Percentiles rank a stretch among this genome's conserved stretches.
Conservation (phyloP, 2,888 invertebrate species). For the Orthosia gracilis region DNA sequence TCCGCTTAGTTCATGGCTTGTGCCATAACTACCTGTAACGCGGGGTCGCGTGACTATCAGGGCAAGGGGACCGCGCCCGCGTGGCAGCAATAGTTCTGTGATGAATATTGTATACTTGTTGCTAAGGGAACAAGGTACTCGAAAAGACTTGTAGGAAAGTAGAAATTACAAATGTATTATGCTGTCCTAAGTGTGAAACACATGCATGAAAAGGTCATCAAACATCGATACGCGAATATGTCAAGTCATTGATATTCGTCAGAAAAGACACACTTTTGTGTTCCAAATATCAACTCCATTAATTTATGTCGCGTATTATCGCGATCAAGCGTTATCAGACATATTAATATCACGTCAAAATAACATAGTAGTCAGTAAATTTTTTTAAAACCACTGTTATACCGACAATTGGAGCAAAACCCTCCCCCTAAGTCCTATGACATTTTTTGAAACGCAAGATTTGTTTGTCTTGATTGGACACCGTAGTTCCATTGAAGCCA, state of each 20-base stretch:
- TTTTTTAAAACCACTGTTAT: not conserved
- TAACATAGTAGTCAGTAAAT: not conserved
- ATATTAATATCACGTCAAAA: not conserved
- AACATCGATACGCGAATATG: not conserved
- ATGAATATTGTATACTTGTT: constrained; percentile 50
- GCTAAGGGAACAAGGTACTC: constrained; percentile 7
- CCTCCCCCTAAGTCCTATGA: not conserved
- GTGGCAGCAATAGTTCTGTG: constrained; percentile 27
- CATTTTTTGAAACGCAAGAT: constrained; percentile 15
- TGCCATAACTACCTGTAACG: constrained; percentile 36
- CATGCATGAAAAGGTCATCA: not conserved
- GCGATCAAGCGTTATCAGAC: constrained; percentile 8
- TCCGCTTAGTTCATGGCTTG: constrained; percentile 34
- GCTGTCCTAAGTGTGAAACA: not conserved
- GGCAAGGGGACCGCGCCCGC: constrained; percentile 49
- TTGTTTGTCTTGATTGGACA: constrained; percentile 31
- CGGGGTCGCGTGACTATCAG: constrained; percentile 59
- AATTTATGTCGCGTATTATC: not conserved
- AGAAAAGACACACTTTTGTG: not conserved
- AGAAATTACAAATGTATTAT: not conserved
- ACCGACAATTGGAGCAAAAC: not conserved
- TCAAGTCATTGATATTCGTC: not conserved
- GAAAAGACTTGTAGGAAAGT: constrained; percentile 2
- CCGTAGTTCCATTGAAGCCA: constrained; percentile 6
- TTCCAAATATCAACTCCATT: not conserved